Conservation (phyloP, 1,140 invertebrate genomes). For the Dreissena rostriformis region DNA sequence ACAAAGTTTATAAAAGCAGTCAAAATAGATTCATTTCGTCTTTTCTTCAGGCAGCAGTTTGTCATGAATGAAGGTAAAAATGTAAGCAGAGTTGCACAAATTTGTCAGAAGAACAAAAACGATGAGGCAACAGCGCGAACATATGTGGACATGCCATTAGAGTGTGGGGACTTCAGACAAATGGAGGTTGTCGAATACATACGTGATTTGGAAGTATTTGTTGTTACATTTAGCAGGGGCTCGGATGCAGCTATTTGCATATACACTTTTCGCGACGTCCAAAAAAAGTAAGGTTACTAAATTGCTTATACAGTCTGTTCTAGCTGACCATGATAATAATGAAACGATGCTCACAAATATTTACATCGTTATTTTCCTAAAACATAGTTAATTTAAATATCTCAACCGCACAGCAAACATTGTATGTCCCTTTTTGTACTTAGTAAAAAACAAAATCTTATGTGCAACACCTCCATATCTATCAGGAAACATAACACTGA, state of each 20-base stretch:
- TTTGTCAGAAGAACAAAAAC: constrained; percentile 14
- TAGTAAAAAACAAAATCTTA: no score
- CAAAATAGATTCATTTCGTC: neutral
- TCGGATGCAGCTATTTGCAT: constrained; percentile 11
- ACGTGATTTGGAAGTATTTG: neutral
- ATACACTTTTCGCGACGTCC: constrained; percentile 1
- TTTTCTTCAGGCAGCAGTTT: constrained; percentile 36
- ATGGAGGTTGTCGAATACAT: neutral
- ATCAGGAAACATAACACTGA: no score
- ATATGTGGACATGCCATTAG: constrained; percentile 35
- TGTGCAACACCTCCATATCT: no score
- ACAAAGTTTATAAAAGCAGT: constrained; percentile 23
- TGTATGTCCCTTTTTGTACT: no score
- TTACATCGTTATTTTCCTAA: no score
- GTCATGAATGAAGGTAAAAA: neutral
- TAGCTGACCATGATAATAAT: no score
- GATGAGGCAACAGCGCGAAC: neutral
- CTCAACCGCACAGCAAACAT: no score
- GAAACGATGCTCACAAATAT: no score
- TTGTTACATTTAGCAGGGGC: neutral
- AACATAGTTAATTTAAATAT: no score
- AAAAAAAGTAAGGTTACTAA: constrained; percentile 4
- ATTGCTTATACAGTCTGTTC: no score
- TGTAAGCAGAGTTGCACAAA: constrained; percentile 24
- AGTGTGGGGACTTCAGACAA: constrained; percentile 20